These are phyloP conservation scores for Elachura formosa DNA, from an alignment of 2,113 vertebrate genomes.

Conservation along the genomic window DNA sequence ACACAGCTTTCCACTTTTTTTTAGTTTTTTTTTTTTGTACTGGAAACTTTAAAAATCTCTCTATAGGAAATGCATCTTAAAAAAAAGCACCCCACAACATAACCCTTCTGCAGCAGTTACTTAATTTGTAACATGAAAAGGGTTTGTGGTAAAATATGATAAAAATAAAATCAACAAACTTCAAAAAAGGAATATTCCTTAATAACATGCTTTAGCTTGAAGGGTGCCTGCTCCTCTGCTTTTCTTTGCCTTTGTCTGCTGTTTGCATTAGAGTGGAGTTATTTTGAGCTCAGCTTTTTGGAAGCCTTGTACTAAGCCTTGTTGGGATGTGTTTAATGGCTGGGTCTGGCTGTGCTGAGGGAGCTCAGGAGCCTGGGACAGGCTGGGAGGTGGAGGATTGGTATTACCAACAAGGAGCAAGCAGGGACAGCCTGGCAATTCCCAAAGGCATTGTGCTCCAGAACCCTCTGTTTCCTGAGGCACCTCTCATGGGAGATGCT, in stretches of 20 bases:
- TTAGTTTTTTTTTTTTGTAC: background rate
- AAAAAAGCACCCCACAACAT: background rate
- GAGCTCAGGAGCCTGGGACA: background rate
- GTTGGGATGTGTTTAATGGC: background rate
- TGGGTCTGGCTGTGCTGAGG: background rate
- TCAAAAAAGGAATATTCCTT: slow-evolving; percentile 49
- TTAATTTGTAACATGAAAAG: slow-evolving; percentile 74
- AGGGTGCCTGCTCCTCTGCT: slow-evolving; percentile 29
- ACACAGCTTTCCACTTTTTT: slow-evolving; percentile 53
- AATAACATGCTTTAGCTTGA: slow-evolving; percentile 3
- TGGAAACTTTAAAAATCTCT: slow-evolving; percentile 69
- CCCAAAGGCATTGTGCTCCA: accelerated
- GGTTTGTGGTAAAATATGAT: slow-evolving; percentile 73
- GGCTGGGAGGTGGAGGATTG: background rate
- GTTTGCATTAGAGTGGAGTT: background rate
- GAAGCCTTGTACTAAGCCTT: background rate
- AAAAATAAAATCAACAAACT: slow-evolving; percentile 69
- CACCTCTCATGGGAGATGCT: background rate
- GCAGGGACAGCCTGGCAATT: background rate
- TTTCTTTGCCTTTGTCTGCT: slow-evolving; percentile 42
- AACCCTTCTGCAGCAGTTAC: slow-evolving; percentile 64
- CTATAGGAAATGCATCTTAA: slow-evolving; percentile 66
- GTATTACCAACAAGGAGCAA: background rate
- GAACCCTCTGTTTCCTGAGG: accelerated
- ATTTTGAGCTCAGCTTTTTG: slow-evolving; percentile 26